Conservation (phyloP, 2,113 vertebrate species). For the Rousettus leschenaultii region DNA sequence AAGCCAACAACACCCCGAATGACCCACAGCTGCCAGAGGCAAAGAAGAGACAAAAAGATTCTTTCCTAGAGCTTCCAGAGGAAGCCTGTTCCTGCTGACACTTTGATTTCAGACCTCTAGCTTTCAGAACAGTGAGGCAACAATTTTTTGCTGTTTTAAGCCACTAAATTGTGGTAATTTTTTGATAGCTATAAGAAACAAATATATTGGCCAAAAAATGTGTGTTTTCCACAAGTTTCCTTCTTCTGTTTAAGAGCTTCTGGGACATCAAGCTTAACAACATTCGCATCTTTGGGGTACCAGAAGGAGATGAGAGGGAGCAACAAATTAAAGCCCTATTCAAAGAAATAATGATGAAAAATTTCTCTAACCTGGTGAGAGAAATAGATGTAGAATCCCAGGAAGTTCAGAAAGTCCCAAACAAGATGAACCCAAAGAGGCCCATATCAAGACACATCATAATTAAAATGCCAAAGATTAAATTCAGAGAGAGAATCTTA, state of each 20-base stretch:
- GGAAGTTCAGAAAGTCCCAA: no score
- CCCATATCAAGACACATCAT: no score
- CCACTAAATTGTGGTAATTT: background rate
- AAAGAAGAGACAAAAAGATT: background rate
- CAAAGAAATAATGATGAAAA: no score
- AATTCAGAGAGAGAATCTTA: no score
- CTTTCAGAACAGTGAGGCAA: background rate
- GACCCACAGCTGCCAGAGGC: background rate
- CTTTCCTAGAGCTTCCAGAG: background rate
- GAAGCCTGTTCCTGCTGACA: rapidly evolving
- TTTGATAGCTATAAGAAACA: background rate
- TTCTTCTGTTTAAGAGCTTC: background rate
- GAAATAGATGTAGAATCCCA: no score
- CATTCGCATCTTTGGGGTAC: no score
- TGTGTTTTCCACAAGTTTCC: background rate
- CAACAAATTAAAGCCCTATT: no score
- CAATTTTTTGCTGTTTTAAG: background rate
- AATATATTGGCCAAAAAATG: background rate
- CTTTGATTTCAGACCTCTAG: background rate
- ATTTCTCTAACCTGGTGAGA: no score
- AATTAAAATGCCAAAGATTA: no score
- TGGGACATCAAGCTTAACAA: no score
- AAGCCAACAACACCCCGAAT: background rate
- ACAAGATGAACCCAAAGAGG: no score
- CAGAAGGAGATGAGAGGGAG: no score